phyloP scores from a whole-genome alignment of 92 coral and sea anemone species.

The Palythoa caribaeorum region DNA sequence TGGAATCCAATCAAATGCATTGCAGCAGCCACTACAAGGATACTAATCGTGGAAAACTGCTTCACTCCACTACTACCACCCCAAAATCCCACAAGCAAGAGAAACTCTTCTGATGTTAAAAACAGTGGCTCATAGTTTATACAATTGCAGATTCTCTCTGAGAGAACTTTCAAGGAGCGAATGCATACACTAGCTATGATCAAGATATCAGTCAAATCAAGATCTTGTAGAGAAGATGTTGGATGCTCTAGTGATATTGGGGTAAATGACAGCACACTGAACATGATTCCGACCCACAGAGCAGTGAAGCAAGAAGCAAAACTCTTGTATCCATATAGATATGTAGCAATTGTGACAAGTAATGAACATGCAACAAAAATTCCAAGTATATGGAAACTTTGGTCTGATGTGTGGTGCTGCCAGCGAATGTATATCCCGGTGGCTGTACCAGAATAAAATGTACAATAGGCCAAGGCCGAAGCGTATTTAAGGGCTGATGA shows the following conservation, averaged over 20 bases:
- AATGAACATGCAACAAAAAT: constrained; percentile 80
- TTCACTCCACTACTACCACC: constrained; percentile 84
- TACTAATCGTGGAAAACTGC: constrained; percentile 77
- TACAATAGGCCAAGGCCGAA: constrained; percentile 62
- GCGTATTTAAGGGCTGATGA: constrained; percentile 69
- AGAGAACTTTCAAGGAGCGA: constrained; percentile 70
- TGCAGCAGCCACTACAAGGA: constrained; percentile 77
- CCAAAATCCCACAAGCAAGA: constrained; percentile 81
- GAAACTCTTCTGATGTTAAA: constrained; percentile 81
- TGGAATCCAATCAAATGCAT: constrained; percentile 87
- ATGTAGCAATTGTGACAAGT: constrained; percentile 79
- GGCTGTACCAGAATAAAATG: constrained; percentile 85
- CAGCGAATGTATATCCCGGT: constrained; percentile 91
- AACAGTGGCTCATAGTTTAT: constrained; percentile 71
- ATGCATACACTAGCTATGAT: constrained; percentile 83
- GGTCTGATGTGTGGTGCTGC: constrained; percentile 91
- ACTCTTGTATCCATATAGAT: constrained; percentile 82
- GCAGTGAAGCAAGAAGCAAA: constrained; percentile 79
- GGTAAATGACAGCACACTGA: constrained; percentile 94
- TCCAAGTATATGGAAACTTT: constrained; percentile 83
- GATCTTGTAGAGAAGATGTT: constrained; percentile 83
- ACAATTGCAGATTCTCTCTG: constrained; percentile 74
- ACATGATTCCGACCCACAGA: constrained; percentile 94
- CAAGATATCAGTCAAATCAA: constrained; percentile 90
- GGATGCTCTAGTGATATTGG: constrained; percentile 94